A percentile compares a stretch with the other conserved stretches of the same genome.
These are phyloP conservation scores for Didymodactylos carnosus DNA, from an alignment of 2,888 invertebrate genomes.

Conservation along the genomic window DNA sequence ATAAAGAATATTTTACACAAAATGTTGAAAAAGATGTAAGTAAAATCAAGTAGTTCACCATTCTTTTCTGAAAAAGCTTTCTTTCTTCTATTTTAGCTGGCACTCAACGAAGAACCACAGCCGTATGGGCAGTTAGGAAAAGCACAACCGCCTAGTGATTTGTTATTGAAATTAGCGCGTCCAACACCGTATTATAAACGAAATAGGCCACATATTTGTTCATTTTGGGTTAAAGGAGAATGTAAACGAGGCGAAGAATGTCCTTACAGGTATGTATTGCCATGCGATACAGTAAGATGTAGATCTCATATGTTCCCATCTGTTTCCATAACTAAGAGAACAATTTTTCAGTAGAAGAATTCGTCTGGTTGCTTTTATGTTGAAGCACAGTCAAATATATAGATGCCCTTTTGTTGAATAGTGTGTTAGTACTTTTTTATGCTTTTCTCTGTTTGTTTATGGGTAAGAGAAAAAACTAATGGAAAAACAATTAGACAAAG, in stretches of 20 bases:
- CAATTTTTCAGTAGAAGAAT: neutral
- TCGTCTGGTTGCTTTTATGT: neutral
- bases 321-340: too few species aligned
- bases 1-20: conserved; percentile 78
- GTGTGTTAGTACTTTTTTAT: neutral
- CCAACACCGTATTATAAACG: conserved; percentile 84
- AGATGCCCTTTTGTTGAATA: neutral
- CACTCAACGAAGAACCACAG: conserved; percentile 2
- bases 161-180: conserved; percentile 64
- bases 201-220: conserved; percentile 81
- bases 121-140: conserved; percentile 27
- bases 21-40: conserved; percentile 61
- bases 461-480: too few species aligned
- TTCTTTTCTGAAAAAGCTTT: neutral
- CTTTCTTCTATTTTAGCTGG: neutral
- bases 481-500: neutral
- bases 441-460: too few species aligned
- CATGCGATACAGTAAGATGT: too few species aligned
- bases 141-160: conserved; percentile 54
- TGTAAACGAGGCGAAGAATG: conserved; percentile 87
- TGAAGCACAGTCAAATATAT: too few species aligned
- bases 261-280: conserved; percentile 46
- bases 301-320: too few species aligned
- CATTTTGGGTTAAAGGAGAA: conserved; percentile 95
- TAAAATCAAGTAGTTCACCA: neutral